phyloP scores from a whole-genome alignment of 2,113 vertebrate genomes.

The Plectropomus leopardus region DNA sequence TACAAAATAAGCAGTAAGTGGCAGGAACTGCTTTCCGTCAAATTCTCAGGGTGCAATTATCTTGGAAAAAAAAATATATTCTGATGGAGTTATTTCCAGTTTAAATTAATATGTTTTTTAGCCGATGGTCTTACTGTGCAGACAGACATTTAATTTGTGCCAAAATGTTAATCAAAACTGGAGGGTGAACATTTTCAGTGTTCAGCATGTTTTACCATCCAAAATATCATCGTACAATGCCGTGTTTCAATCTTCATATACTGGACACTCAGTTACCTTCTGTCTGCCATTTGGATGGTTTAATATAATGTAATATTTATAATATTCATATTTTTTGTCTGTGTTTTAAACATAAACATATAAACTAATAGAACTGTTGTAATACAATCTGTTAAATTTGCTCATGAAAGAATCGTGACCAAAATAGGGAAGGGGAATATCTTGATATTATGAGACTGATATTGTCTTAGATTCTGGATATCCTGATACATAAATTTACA shows the following conservation, averaged over 20 bases:
- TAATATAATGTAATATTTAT: too few relatives aligned
- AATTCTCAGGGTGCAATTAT: conserved; percentile 5
- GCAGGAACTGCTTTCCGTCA: neutral
- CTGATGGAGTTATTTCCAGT: conserved; percentile 1
- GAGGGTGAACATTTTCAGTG: conserved; percentile 7
- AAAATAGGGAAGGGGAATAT: too few relatives aligned
- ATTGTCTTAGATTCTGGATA: too few relatives aligned
- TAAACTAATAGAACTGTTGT: too few relatives aligned
- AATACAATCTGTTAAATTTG: too few relatives aligned
- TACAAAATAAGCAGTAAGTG: conserved; percentile 2
- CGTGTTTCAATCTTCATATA: neutral
- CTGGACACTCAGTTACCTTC: neutral
- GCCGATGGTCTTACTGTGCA: neutral
- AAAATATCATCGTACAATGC: neutral
- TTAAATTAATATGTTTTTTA: conserved; percentile 32
- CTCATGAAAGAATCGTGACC: too few relatives aligned
- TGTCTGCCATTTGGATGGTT: neutral
- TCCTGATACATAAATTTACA: too few relatives aligned
- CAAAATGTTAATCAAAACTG: conserved; percentile 24
- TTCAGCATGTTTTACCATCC: conserved; percentile 6
- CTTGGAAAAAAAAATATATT: conserved; percentile 14
- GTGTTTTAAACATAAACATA: too few relatives aligned
- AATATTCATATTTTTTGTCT: too few relatives aligned
- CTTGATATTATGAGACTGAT: too few relatives aligned
- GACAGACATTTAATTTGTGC: conserved; percentile 22